These are phyloP conservation scores for Brachionus calyciflorus DNA, from an alignment of 1,140 invertebrate genomes.

Conservation along the genomic window DNA sequence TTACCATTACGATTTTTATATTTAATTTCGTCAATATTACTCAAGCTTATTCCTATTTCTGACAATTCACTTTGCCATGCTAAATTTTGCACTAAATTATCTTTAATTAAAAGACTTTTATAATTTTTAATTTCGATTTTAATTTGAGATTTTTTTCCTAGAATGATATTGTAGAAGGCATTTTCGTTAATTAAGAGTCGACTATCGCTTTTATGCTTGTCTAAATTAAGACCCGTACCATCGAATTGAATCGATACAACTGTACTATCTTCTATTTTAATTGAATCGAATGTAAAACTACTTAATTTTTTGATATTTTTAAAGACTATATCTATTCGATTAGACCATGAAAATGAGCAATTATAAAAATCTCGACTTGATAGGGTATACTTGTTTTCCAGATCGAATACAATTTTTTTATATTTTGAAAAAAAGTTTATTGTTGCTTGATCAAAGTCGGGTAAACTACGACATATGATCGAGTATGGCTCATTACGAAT, in stretches of 20 bases:
- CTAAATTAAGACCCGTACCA: conserved; percentile 7
- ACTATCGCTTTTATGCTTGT: neutral
- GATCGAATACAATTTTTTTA: conserved; percentile 32
- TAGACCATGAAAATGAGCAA: conserved; percentile 24
- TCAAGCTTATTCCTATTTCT: neutral
- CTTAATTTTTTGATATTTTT: conserved; percentile 32
- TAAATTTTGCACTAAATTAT: conserved; percentile 22
- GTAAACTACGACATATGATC: neutral
- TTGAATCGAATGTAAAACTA: conserved; percentile 25
- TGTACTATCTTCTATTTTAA: neutral
- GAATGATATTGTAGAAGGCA: neutral
- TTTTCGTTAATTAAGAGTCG: conserved; percentile 8
- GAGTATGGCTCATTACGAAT: neutral
- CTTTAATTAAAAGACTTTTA: conserved; percentile 1
- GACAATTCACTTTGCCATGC: conserved; percentile 18
- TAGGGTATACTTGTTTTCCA: conserved; percentile 14
- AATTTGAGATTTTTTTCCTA: conserved; percentile 15
- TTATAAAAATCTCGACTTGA: conserved; percentile 31
- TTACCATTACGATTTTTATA: conserved; percentile 24
- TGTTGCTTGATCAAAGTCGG: neutral
- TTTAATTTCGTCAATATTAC: neutral
- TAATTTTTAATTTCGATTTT: conserved; percentile 10
- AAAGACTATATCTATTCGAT: neutral
- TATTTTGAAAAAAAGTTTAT: conserved; percentile 1
- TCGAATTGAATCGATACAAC: neutral